Percentiles rank a stretch among this genome's conserved stretches.
These are phyloP conservation scores for Caerostris extrusa DNA, from an alignment of 1,140 invertebrate species.

Conservation along the genomic window DNA sequence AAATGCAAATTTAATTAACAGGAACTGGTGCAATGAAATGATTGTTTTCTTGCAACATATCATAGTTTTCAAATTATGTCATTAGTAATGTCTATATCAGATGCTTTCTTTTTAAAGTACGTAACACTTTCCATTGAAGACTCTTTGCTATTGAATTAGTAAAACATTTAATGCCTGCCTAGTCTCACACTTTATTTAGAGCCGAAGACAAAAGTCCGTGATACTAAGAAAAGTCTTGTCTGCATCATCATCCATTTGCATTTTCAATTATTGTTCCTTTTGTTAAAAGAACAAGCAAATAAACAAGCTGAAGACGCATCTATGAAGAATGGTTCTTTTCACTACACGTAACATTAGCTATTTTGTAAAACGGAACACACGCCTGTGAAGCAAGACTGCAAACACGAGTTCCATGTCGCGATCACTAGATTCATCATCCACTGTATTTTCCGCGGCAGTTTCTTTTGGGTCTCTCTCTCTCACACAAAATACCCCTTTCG, in stretches of 20 bases:
- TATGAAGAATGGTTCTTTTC: conserved; percentile 13
- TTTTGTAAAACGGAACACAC: conserved; percentile 42
- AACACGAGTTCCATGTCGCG: conserved; percentile 26
- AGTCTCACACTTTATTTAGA: not conserved
- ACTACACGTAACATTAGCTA: conserved; percentile 29
- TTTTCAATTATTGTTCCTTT: not conserved
- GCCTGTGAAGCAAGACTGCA: not conserved
- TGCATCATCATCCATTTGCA: not conserved
- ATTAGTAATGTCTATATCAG: too few relatives aligned
- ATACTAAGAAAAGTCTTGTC: not conserved
- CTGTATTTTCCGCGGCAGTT: conserved; percentile 3
- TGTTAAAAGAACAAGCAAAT: conserved; percentile 17
- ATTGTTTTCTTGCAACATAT: too few relatives aligned
- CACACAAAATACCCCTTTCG: too few relatives aligned
- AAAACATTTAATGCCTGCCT: too few relatives aligned
- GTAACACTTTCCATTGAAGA: too few relatives aligned
- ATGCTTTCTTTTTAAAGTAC: too few relatives aligned
- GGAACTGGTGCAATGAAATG: too few relatives aligned
- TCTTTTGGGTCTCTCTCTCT: not conserved
- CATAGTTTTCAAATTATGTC: too few relatives aligned
- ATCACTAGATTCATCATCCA: conserved; percentile 51
- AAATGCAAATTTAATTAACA: too few relatives aligned
- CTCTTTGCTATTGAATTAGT: too few relatives aligned
- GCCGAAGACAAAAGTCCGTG: not conserved
- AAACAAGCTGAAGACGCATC: not conserved